These are phyloP conservation scores for Lasiurus borealis DNA, from an alignment of 2,113 vertebrate genomes.

Conservation along the genomic window DNA sequence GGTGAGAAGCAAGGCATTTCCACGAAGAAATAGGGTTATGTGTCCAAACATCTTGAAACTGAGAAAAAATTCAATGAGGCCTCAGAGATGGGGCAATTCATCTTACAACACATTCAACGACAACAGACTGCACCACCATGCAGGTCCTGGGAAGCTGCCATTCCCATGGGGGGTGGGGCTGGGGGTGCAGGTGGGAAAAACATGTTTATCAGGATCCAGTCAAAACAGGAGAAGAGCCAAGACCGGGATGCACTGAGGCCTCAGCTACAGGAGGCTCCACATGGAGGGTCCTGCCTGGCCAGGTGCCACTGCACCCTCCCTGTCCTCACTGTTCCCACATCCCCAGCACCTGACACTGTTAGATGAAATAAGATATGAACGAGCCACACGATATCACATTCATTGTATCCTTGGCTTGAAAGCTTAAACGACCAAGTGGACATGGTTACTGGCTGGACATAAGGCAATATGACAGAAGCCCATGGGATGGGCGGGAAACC, in stretches of 20 bases:
- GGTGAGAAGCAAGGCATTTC: not conserved
- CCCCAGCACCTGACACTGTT: not conserved
- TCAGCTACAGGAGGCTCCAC: too few species aligned
- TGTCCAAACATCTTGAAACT: not conserved
- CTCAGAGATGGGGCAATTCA: not conserved
- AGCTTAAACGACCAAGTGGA: too few species aligned
- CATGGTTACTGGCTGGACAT: not conserved
- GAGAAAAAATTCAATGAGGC: too few species aligned
- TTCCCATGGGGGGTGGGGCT: rapidly evolving
- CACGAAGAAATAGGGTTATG: not conserved
- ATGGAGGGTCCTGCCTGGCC: too few species aligned
- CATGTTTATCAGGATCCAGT: too few species aligned
- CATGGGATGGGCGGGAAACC: not conserved
- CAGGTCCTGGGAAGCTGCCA: not conserved
- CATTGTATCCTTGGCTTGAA: not conserved
- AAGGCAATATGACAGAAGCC: not conserved
- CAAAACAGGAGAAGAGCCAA: not conserved
- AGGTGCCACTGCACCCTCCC: not conserved
- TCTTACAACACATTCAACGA: not conserved
- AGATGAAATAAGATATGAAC: too few species aligned
- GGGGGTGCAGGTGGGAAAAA: rapidly evolving
- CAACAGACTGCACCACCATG: not conserved
- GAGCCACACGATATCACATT: too few species aligned
- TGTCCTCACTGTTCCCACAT: rapidly evolving
- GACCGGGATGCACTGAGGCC: rapidly evolving